phyloP scores from a whole-genome alignment of 92 coral and sea anemone genomes.

The Micromussa lordhowensis region DNA sequence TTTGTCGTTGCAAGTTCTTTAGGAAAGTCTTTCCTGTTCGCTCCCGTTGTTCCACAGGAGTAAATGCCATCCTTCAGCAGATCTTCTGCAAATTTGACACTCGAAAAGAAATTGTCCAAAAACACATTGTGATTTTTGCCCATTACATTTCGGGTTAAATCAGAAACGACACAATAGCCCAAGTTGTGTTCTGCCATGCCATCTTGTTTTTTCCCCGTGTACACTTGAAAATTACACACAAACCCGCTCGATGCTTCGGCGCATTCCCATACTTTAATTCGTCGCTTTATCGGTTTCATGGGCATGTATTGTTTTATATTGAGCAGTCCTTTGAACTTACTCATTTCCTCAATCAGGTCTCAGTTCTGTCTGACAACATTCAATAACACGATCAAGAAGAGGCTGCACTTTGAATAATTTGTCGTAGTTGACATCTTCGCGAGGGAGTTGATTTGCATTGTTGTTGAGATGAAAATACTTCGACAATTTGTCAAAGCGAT shows the following conservation, averaged over 20 bases:
- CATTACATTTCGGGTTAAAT: too few species aligned
- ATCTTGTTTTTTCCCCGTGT: slow-evolving; percentile 51
- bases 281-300: slow-evolving; percentile 48
- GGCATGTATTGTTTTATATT: slow-evolving; percentile 52
- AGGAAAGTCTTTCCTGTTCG: too few species aligned
- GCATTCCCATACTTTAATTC: slow-evolving; percentile 56
- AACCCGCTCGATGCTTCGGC: slow-evolving; percentile 48
- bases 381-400: slow-evolving; percentile 35
- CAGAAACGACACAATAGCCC: background rate
- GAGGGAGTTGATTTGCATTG: slow-evolving; percentile 5
- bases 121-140: background rate
- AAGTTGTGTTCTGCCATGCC: slow-evolving; percentile 48
- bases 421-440: slow-evolving; percentile 11
- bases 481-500: slow-evolving; percentile 19
- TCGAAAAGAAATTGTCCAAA: background rate
- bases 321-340: slow-evolving; percentile 54
- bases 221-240: slow-evolving; percentile 45
- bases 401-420: slow-evolving; percentile 65
- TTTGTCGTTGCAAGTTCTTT: too few species aligned
- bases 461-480: slow-evolving; percentile 33
- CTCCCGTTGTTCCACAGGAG: too few species aligned
- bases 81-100: too few species aligned
- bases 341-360: slow-evolving; percentile 62
- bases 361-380: slow-evolving; percentile 4
- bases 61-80: too few species aligned